These are phyloP conservation scores for Andrena bucephala DNA, from an alignment of 2,888 invertebrate species.

Conservation along the genomic window DNA sequence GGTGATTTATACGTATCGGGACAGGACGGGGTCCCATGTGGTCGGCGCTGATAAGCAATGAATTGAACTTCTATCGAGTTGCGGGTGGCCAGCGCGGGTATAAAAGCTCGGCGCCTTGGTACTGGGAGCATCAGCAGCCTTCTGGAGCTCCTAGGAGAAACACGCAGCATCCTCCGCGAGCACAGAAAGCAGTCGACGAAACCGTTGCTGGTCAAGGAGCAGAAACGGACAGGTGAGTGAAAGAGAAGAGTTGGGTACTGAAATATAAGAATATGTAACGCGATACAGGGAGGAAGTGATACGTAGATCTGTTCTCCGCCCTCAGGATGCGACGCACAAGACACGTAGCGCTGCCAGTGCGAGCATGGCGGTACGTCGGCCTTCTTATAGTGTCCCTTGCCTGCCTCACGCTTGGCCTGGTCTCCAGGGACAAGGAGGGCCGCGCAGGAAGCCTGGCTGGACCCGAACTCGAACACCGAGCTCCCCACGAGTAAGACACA, in stretches of 20 bases:
- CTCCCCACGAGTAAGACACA: constrained; percentile 79
- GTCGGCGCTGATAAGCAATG: constrained; percentile 81
- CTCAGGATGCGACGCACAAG: constrained; percentile 79
- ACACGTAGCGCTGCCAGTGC: constrained; percentile 80
- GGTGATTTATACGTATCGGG: constrained; percentile 72
- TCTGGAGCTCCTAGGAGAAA: constrained; percentile 56
- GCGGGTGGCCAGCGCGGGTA: constrained; percentile 69
- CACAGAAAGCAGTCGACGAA: background rate
- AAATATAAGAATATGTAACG: background rate
- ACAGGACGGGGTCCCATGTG: constrained; percentile 80
- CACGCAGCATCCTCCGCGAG: constrained; percentile 20
- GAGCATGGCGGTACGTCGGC: constrained; percentile 82
- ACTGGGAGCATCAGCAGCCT: constrained; percentile 71
- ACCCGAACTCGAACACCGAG: constrained; percentile 80
- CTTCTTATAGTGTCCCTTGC: constrained; percentile 81
- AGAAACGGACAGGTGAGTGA: constrained; percentile 29
- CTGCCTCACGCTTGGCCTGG: constrained; percentile 80
- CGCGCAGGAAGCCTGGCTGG: constrained; percentile 81
- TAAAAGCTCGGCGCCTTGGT: constrained; percentile 74
- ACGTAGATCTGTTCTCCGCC: background rate
- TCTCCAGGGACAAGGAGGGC: constrained; percentile 81
- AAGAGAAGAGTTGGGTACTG: too few relatives aligned
- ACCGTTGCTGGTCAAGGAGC: background rate
- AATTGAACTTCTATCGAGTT: constrained; percentile 83
- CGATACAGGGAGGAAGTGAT: background rate